Evolutionary conservation across 1,140 invertebrate genomes (phyloP).

Genomic region (Hermetia illucens): DNA sequence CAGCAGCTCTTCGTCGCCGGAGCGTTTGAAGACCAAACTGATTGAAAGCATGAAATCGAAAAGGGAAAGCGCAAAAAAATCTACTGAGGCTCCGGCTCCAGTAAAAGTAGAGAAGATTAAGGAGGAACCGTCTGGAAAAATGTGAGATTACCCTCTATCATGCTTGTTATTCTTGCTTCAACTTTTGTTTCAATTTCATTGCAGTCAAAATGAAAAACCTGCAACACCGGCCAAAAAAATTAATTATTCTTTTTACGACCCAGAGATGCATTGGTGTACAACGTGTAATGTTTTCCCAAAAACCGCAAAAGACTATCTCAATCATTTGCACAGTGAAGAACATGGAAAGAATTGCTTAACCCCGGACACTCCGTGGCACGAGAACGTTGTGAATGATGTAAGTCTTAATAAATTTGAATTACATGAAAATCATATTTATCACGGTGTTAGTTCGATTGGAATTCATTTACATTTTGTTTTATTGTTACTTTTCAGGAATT

Average conservation of each 20-base stretch:
- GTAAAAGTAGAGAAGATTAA: not conserved
- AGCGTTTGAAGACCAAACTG: conserved; percentile 25
- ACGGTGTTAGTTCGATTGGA: too few species aligned
- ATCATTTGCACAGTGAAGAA: conserved; percentile 62
- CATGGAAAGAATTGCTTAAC: conserved; percentile 55
- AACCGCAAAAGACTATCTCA: conserved; percentile 69
- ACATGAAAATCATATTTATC: too few species aligned
- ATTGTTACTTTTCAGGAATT: conserved; percentile 41
- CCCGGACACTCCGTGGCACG: conserved; percentile 65
- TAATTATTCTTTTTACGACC: conserved; percentile 74
- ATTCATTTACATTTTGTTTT: conserved; percentile 25
- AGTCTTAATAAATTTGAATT: conserved; percentile 3
- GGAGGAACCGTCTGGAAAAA: conserved; percentile 6
- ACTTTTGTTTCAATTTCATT: too few species aligned
- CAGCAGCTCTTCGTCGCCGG: conserved; percentile 23
- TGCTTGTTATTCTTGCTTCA: not conserved
- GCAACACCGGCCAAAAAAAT: conserved; percentile 39
- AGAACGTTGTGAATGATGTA: conserved; percentile 32
- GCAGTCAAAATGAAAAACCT: too few species aligned
- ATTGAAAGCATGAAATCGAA: conserved; percentile 32
- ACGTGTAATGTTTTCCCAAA: conserved; percentile 71
- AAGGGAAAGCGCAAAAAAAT: conserved; percentile 20
- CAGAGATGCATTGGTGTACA: conserved; percentile 77
- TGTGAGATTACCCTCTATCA: not conserved
- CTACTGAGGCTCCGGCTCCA: conserved; percentile 5